Base-by-base conservation (phyloP, 2,888 invertebrate species). In the Dysmachus trigonus region DNA sequence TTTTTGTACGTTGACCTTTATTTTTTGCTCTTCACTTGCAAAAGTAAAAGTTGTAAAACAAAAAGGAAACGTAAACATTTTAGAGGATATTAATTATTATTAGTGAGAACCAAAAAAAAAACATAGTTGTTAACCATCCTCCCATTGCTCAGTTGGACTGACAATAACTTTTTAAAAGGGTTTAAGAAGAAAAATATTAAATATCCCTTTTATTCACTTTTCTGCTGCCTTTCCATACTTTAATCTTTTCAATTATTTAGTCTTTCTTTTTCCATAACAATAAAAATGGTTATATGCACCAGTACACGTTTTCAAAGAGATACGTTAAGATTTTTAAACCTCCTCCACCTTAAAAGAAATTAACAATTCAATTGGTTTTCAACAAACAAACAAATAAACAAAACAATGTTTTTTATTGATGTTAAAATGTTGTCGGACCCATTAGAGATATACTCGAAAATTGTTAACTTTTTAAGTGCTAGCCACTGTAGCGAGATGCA, bases 401-500 rank as follows among this genome's bases (percentile, higher is more conserved):
- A 2, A 33, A n/a, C n/a, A n/a, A n/a, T 41, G 13, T n/a, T 62
- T 62, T 62, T 62, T 62, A 62, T 62, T 62, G 62, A 62, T 62
- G 62, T 62, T 62, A 62, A 62, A 62, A 30, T 22, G 62, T 33
- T 82, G 27, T 35, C 62, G 13, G 13, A 13, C 2, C 62, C 81
- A 62, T 82, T 82, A 82, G 81, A 82, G 35, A 62, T 33, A 82
- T 27, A 62, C 35, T 62, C 31, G 62, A 31, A 62, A 62, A 62
- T 62, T 82, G 33, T 72, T 72, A 83, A 83, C 83, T 31, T 83
- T 51, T 38, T 72, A 83, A 83, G 41, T 72, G 72, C n/a, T 27
- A 27, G 15, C 27, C 33, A 18, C 27, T 83, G 83, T 72, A 38
- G 10, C 41, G 71, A 83, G 27, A 27, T 72, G 35, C 53, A 53